Conservation (phyloP, 1,140 invertebrate species). For the Charaxes varanes region DNA sequence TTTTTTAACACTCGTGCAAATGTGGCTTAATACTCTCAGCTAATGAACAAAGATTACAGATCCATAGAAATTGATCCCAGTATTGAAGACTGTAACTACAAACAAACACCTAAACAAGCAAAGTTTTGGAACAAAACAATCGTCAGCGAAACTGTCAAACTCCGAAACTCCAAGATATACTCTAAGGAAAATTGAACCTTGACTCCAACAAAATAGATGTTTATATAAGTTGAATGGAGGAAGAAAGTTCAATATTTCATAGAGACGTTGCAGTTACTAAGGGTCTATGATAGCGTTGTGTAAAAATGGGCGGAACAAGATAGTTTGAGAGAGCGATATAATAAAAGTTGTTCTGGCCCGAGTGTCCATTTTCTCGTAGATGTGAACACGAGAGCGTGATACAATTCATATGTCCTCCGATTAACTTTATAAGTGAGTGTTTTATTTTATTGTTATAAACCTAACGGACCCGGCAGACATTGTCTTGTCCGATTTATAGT, state of each 20-base stretch:
- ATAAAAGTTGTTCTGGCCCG: conserved; percentile 19
- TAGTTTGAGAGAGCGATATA: conserved; percentile 24
- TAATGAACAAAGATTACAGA: too few relatives aligned
- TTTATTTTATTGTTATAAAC: conserved; percentile 1
- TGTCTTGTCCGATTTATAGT: too few relatives aligned
- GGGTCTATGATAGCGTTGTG: conserved; percentile 30
- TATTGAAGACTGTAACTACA: conserved; percentile 33
- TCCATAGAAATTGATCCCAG: conserved; percentile 16
- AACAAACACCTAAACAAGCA: conserved; percentile 40
- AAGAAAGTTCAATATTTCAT: conserved; percentile 47
- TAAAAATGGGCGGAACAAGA: conserved; percentile 21
- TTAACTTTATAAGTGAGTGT: conserved; percentile 7
- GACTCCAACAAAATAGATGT: conserved; percentile 4
- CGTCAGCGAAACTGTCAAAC: conserved; percentile 26
- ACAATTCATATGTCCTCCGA: conserved; percentile 15
- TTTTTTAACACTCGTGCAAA: too few relatives aligned
- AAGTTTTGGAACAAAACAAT: conserved; percentile 33
- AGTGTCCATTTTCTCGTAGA: conserved; percentile 10
- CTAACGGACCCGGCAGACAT: too few relatives aligned
- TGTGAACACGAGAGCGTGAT: conserved; percentile 7
- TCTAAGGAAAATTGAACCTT: conserved; percentile 17
- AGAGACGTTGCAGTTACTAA: conserved; percentile 34
- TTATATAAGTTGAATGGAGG: not conserved
- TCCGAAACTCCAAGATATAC: conserved; percentile 10
- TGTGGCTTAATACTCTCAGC: too few relatives aligned